Evolutionary conservation across 2,888 invertebrate genomes (phyloP), one percentile per base, ranked within the genome.

Genomic region (Drepana falcataria): DNA sequence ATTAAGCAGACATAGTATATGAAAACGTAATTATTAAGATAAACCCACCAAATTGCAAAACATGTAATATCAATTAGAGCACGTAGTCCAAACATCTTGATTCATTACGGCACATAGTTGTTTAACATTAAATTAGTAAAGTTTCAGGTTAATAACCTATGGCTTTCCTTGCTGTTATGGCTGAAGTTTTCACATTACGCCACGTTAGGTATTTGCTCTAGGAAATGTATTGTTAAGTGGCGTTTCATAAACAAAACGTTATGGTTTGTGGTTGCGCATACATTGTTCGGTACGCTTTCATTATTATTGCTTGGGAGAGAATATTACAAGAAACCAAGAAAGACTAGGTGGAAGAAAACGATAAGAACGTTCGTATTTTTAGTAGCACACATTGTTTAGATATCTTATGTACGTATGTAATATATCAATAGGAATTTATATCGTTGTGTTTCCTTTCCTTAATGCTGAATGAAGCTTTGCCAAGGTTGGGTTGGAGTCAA

Each of bases 111-210:
- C 62, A 67, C 74, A 77, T 83, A 81, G 79, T 81, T 81, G 77
- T 80, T 75, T 69, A 80, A 77, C 83, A 79, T 79, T 75, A 82
- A 81, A 83, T 83, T 81, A 78, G 74, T 71, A 80, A 86, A 86
- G 83, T 86, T 87, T 68, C 66, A 66, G 73, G 73, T 79, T 81
- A 79, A 77, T 83, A 84, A 81, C 79, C 79, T 78, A 81, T 79
- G 75, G 79, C 77, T 73, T 75, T 73, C 70, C 74, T 74, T 65
- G 69, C 67, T 79, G 75, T 81, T 81, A 83, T 74, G 77, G 78
- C 62, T 48, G 75, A 87, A 87, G 68, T 87, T 87, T 85, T 76
- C 85, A 64, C 84, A 86, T 87, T 86, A 86, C 76, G 69, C 69
- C 75, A 73, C 74, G 72, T 71, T 68, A 80, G 79, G 79, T 79